Base-by-base conservation (phyloP, 2,888 invertebrate genomes). In the Dicycla oo region DNA sequence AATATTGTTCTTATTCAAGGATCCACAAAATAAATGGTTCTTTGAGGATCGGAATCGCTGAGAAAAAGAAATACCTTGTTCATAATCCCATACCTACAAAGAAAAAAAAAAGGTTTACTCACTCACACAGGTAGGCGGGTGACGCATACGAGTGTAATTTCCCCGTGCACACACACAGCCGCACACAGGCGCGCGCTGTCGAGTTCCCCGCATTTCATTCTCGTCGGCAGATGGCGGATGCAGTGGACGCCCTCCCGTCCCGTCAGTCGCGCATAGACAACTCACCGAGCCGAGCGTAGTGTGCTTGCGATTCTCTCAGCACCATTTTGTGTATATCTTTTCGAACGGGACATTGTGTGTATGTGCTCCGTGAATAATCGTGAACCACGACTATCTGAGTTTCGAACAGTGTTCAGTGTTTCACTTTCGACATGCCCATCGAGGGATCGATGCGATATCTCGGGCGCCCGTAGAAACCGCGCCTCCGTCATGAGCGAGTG, bases 141-240 rank as follows among this genome's bases (percentile, higher is more conserved):
- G 90, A 91, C 92, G 90, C 91, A 91, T 87, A 91, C 91, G 89
- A 86, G 88, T 87, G 88, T 91, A 89, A 88, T 90, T 90, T 88
- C 85, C 91, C 87, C 84, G 86, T 90, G 90, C 88, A 89, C 83
- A 82, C 83, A 92, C 87, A 88, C 79, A 81, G 79, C 83, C 83
- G 80, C 91, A 88, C 93, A 92, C 93, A 93, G 78, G 77, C 87
- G 86, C 87, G 82, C 75, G 79, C 75, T 86, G 87, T 85, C 92
- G 91, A 93, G 93, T 94, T 94, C 92, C 93, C 93, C 93, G 94
- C 94, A 94, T 95, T 90, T 95, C 95, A 94, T 94, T 95, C 94
- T 93, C 93, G 95, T 94, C 96, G 95, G 95, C 95, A 95, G 95
- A 96, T 96, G 96, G 96, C 96, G 95, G 95, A 95, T 95, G 94